A percentile compares a stretch with the other conserved stretches of the same genome.
These are phyloP conservation scores for Ernsta delagoae DNA, from an alignment of 2,888 invertebrate species.

Conservation along the genomic window DNA sequence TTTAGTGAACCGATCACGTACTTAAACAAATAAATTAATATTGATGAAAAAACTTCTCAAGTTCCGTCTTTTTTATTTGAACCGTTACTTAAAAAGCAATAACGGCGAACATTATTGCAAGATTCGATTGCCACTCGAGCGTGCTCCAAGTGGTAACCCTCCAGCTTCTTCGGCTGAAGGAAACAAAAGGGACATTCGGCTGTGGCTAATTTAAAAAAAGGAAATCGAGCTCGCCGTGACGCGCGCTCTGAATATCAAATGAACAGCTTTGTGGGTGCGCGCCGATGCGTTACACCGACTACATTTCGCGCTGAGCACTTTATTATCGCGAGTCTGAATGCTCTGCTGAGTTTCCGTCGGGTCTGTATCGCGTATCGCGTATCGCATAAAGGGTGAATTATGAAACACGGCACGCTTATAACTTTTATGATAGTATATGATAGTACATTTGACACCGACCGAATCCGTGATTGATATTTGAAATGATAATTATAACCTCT, in stretches of 20 bases:
- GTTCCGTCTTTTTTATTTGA: neutral
- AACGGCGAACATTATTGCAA: conserved; percentile 4
- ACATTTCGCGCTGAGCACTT: conserved; percentile 70
- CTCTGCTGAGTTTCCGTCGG: conserved; percentile 47
- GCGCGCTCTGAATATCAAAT: conserved; percentile 72
- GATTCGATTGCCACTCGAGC: conserved; percentile 28
- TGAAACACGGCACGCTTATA: conserved; percentile 15
- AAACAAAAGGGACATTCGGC: conserved; percentile 81
- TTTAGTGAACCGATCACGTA: no score
- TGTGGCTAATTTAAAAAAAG: conserved; percentile 82
- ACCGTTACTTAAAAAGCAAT: conserved; percentile 12
- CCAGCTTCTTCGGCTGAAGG: conserved; percentile 56
- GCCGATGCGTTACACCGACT: conserved; percentile 69
- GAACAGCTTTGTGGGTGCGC: conserved; percentile 78
- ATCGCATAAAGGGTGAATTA: conserved; percentile 23
- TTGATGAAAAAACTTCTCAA: neutral
- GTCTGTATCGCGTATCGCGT: conserved; percentile 5
- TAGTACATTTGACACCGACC: neutral
- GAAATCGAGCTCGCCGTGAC: conserved; percentile 73
- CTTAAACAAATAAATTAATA: neutral
- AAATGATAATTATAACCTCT: neutral
- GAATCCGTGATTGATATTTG: neutral
- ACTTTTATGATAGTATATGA: neutral
- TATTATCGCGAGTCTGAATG: conserved; percentile 63
- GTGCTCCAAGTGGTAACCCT: conserved; percentile 25